Percentiles rank a stretch among this genome's conserved stretches.
Conservation (phyloP, 2,113 vertebrate genomes). For the Leuciscus idus region DNA sequence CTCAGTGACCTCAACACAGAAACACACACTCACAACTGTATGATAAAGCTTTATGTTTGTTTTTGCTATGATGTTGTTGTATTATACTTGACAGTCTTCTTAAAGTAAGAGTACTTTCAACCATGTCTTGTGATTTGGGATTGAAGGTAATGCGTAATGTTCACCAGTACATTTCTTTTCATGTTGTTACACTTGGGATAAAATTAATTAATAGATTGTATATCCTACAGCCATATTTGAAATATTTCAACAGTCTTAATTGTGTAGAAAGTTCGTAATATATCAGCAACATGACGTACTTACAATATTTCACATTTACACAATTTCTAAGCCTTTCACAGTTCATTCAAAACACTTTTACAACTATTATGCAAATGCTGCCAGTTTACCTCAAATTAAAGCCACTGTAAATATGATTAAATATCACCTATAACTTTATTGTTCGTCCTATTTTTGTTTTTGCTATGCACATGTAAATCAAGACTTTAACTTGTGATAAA, state of each 20-base stretch:
- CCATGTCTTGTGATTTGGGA: background rate
- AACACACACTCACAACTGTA: background rate
- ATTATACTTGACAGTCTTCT: slow-evolving; percentile 25
- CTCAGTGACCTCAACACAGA: slow-evolving; percentile 3
- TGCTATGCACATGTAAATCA: no score
- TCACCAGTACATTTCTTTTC: background rate
- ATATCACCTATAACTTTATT: slow-evolving; percentile 5
- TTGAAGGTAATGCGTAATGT: background rate
- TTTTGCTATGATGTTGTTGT: slow-evolving; percentile 27
- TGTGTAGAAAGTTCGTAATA: background rate
- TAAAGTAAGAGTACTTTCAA: slow-evolving; percentile 39
- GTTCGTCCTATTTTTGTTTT: background rate
- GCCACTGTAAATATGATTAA: slow-evolving; percentile 39
- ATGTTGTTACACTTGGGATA: background rate
- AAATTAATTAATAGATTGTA: background rate
- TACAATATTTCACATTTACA: background rate
- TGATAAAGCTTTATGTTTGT: slow-evolving; percentile 32
- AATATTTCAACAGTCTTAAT: background rate
- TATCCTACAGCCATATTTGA: background rate
- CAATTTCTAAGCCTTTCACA: background rate
- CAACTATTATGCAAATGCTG: slow-evolving; percentile 53
- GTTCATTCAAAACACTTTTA: slow-evolving; percentile 11
- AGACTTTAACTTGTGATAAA: background rate
- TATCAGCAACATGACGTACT: background rate
- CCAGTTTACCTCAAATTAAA: slow-evolving; percentile 14